These are phyloP conservation scores for Pectinophora gossypiella DNA, from an alignment of 1,140 invertebrate genomes.

Conservation along the genomic window DNA sequence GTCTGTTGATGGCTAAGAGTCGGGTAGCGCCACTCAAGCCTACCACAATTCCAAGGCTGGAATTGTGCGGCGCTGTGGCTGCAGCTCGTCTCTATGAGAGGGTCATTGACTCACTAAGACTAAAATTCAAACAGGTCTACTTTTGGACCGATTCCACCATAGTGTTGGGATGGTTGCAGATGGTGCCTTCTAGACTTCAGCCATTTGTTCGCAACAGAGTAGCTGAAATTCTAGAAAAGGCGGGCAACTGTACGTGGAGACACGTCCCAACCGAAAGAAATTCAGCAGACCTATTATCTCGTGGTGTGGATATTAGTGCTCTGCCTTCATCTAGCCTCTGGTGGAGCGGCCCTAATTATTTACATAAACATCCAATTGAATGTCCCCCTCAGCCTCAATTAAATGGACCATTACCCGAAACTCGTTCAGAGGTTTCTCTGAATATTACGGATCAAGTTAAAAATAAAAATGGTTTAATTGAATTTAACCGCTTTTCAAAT, in stretches of 20 bases:
- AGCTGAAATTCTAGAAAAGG: conserved; percentile 1
- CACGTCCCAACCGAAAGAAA: background rate
- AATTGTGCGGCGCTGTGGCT: too few species aligned
- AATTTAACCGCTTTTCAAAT: too few species aligned
- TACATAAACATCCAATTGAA: background rate
- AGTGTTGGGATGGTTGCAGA: too few species aligned
- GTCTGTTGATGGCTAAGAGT: too few species aligned
- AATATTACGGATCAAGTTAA: background rate
- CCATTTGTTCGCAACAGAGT: conserved; percentile 5
- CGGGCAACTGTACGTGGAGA: background rate
- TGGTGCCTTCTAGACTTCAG: too few species aligned
- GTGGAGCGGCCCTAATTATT: background rate
- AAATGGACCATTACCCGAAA: background rate
- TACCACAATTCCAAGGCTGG: too few species aligned
- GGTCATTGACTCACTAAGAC: too few species aligned
- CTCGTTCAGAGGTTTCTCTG: background rate
- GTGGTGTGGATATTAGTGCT: background rate
- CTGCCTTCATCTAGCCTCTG: background rate
- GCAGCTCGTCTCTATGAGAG: too few species aligned
- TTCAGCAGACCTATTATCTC: background rate
- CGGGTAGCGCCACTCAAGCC: too few species aligned
- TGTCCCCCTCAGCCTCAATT: background rate
- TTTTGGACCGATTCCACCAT: too few species aligned
- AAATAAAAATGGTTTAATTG: too few species aligned
- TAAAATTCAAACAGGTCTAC: too few species aligned